Conservation (phyloP, 1,140 invertebrate species). For the Asbolus verrucosus region DNA sequence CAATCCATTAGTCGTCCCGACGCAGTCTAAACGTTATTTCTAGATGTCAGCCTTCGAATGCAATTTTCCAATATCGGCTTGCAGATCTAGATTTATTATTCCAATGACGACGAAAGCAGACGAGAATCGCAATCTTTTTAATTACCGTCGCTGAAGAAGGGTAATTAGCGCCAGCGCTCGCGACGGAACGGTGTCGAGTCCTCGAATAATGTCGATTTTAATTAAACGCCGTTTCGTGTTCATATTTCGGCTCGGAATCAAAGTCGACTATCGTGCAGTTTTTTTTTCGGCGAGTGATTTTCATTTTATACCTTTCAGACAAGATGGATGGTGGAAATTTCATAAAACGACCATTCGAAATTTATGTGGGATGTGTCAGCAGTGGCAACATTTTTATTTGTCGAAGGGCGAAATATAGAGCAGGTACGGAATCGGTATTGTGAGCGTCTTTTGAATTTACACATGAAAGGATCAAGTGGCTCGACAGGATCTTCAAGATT, state of each 20-base stretch:
- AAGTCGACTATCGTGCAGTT: slow-evolving; percentile 1
- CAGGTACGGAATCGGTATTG: slow-evolving; percentile 10
- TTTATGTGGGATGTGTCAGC: slow-evolving; percentile 17
- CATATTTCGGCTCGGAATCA: slow-evolving; percentile 24
- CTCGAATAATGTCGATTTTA: slow-evolving; percentile 22
- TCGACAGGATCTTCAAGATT: slow-evolving; percentile 6
- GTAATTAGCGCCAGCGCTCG: slow-evolving; percentile 31
- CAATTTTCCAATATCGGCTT: no score
- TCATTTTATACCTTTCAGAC: slow-evolving; percentile 22
- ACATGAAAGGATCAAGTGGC: slow-evolving; percentile 25
- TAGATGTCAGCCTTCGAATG: no score
- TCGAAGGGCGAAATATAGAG: slow-evolving; percentile 16
- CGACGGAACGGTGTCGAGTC: slow-evolving; percentile 28
- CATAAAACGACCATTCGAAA: slow-evolving; percentile 30
- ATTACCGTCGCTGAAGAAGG: slow-evolving; percentile 15
- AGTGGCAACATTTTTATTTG: slow-evolving; percentile 32
- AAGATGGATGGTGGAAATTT: slow-evolving; percentile 24
- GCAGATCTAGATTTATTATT: background rate
- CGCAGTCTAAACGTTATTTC: no score
- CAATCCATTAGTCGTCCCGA: no score
- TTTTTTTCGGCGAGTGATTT: slow-evolving; percentile 20
- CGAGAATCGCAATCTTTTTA: slow-evolving; percentile 9
- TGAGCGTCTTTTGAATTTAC: slow-evolving; percentile 21
- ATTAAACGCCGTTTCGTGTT: slow-evolving; percentile 36
- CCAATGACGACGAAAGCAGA: background rate